Evolutionary conservation across 2,888 invertebrate species (phyloP), one percentile per base, ranked within the genome.

Genomic region (Polyploca ridens): DNA sequence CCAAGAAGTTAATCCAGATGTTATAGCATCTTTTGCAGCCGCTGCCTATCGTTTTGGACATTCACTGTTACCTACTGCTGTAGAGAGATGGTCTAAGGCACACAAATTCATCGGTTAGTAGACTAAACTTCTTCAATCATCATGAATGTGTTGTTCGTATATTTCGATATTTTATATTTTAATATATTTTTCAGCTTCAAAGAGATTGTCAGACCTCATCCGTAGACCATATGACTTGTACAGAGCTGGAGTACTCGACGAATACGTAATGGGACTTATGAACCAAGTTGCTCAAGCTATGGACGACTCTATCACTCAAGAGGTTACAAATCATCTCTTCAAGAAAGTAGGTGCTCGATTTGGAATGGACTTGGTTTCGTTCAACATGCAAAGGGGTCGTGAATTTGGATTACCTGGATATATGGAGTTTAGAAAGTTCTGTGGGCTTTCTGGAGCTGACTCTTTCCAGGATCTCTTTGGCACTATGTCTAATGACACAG

Each of bases 251-350:
- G 97, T 98, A 5, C 91, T 98, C 41, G 98, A 98, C 84, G 98
- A 98, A 90, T 98, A 98, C 85, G 96, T 98, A 46, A 98, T 98
- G 97, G 98, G 98, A 49, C 91, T 98, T 71, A 97, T 98, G 96
- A 98, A 98, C 88, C 98, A 98, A 94, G 98, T 98, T 33, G 98
- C 98, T 1, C 98, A 98, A 89, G 98, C 98, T 82, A 98, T 98
- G 97, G 98, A 98, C 86, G 98, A 98, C 86, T 98, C 98, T 0
- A 98, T 98, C 73, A 98, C 98, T 0, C 96, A 96, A 79, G 96
- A 98, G 95, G 98, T 98, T 1, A 98, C 98, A 49, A 98, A 98
- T 90, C 98, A 98, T 89, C 93, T 98, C 65, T 98, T 98, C 92
- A 98, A 98, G 90, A 97, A 97, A 88, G 96, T 96, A 54, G 96